These are phyloP conservation scores for Machimus atricapillus DNA, from an alignment of 2,888 invertebrate genomes.

Conservation along the genomic window DNA sequence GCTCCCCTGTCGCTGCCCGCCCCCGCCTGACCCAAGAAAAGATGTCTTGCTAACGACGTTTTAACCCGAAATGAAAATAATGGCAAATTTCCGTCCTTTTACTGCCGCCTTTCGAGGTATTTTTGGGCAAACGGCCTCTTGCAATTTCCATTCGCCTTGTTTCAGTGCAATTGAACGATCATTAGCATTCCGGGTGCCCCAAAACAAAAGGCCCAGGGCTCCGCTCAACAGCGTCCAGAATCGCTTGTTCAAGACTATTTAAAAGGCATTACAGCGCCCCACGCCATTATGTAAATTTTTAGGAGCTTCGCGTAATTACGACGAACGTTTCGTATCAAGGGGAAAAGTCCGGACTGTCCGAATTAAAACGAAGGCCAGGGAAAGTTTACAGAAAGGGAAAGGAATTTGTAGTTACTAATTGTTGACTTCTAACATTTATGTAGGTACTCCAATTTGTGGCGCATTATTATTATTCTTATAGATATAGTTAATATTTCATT, in stretches of 20 bases:
- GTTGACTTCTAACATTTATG: neutral
- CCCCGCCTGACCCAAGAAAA: neutral
- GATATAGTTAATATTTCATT: too few species aligned
- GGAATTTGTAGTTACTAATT: neutral
- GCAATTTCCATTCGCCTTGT: neutral
- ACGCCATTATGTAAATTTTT: neutral
- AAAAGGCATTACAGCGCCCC: neutral
- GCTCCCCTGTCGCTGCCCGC: neutral
- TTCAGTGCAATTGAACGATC: neutral
- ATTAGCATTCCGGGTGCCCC: neutral
- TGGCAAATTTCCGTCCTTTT: slow-evolving; percentile 24
- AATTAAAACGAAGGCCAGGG: neutral
- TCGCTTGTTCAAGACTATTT: slow-evolving; percentile 9
- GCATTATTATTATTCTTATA: too few species aligned
- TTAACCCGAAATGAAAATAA: slow-evolving; percentile 27
- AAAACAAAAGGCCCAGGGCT: neutral
- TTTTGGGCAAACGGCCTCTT: slow-evolving; percentile 10
- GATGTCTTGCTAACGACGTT: neutral
- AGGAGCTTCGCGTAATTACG: neutral
- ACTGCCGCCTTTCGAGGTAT: neutral
- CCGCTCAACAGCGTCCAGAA: neutral
- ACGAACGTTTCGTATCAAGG: neutral
- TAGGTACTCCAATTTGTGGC: neutral
- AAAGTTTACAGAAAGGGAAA: neutral
- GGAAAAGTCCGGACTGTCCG: neutral